A percentile compares a stretch with the other conserved stretches of the same genome.
Conservation (phyloP, 2,113 vertebrate genomes). For the Bubo bubo region DNA sequence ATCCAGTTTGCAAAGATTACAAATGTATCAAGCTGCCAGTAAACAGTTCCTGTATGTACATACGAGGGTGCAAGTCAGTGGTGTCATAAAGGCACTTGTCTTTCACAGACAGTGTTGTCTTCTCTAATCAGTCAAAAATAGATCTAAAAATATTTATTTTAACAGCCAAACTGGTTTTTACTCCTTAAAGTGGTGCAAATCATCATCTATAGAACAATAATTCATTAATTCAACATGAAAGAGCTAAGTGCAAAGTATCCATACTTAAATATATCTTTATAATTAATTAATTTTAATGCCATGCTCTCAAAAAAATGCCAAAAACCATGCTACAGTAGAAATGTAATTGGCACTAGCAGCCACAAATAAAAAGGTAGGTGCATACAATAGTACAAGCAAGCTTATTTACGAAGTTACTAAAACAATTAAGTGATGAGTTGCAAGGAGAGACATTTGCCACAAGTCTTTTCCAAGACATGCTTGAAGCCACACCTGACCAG, state of each 20-base stretch:
- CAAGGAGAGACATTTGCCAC: not conserved
- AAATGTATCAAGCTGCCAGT: not conserved
- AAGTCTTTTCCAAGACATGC: not conserved
- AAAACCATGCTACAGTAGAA: conserved; percentile 16
- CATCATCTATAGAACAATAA: not conserved
- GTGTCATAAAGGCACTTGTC: conserved; percentile 70
- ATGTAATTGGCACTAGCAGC: conserved; percentile 56
- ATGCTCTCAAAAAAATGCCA: conserved; percentile 15
- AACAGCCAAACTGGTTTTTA: not conserved
- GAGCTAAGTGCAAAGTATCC: conserved; percentile 23
- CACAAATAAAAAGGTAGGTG: conserved; percentile 1
- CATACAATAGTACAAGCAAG: not conserved
- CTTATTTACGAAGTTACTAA: not conserved
- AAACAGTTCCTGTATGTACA: not conserved
- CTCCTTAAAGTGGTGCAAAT: conserved; percentile 11
- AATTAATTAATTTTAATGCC: not conserved
- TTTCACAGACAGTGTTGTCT: conserved; percentile 35
- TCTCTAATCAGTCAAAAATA: conserved; percentile 22
- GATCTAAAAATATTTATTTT: conserved; percentile 30
- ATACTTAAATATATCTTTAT: not conserved
- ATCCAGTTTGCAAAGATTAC: conserved; percentile 16
- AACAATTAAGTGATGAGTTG: not conserved
- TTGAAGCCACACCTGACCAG: conserved; percentile 5
- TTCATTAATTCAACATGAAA: not conserved
- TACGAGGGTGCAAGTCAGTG: not conserved